Evolutionary conservation across 2,797 vertebrate species (phyloP).

Genomic region (Tachyglossus aculeatus): DNA sequence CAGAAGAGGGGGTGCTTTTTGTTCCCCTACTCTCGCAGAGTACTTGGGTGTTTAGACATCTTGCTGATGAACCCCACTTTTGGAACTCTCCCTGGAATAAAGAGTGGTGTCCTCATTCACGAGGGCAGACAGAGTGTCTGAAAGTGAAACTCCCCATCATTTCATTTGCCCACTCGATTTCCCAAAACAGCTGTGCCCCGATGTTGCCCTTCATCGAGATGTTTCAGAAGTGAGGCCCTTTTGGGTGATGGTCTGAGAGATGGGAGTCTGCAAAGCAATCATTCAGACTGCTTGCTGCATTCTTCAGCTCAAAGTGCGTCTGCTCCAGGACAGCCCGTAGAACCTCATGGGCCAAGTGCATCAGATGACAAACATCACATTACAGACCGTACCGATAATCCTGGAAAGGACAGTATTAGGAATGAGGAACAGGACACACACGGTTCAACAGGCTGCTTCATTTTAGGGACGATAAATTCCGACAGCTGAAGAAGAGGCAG

Average conservation of each 20-base stretch:
- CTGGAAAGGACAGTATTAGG: background rate
- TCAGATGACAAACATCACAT: background rate
- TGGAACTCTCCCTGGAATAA: no score
- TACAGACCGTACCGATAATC: background rate
- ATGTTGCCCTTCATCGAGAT: no score
- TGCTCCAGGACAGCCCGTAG: background rate
- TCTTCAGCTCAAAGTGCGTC: background rate
- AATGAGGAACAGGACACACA: background rate
- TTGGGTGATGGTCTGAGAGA: no score
- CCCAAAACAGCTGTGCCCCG: background rate
- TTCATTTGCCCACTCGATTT: background rate
- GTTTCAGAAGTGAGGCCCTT: background rate
- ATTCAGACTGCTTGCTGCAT: background rate
- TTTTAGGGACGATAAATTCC: background rate
- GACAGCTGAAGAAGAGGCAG: background rate
- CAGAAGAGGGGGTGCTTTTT: no score
- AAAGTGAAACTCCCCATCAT: background rate
- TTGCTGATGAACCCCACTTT: no score
- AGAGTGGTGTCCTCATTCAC: no score
- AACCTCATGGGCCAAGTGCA: background rate
- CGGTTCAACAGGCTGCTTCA: background rate
- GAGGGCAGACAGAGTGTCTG: no score
- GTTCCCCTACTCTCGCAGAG: no score
- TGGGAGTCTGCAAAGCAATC: background rate
- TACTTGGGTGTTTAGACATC: no score